Conservation (phyloP, 2,113 vertebrate species). For the Bagarius yarrelli region DNA sequence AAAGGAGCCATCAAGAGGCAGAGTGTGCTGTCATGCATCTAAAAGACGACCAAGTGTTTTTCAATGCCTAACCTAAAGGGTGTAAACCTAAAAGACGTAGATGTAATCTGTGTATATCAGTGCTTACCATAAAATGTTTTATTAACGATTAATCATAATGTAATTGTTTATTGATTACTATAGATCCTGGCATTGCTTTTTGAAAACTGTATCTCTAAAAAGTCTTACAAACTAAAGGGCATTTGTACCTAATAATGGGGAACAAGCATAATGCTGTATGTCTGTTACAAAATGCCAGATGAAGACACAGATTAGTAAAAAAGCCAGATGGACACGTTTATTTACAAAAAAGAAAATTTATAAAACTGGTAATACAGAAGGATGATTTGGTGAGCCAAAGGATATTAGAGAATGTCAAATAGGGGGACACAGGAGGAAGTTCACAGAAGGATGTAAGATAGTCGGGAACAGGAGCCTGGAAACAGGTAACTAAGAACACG, state of each 20-base stretch:
- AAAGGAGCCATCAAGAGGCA: not conserved
- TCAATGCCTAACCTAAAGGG: not conserved
- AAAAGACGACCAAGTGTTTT: slow-evolving; percentile 20
- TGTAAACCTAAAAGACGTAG: not conserved
- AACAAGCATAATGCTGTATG: not conserved
- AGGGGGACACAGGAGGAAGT: too few species aligned
- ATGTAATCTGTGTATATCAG: slow-evolving; percentile 2
- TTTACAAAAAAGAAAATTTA: too few species aligned
- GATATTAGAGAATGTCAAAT: too few species aligned
- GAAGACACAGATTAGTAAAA: too few species aligned
- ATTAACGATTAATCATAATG: not conserved
- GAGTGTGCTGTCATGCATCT: not conserved
- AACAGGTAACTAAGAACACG: too few species aligned
- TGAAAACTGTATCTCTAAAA: not conserved
- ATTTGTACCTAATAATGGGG: not conserved
- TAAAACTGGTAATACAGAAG: too few species aligned
- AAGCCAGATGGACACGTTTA: too few species aligned
- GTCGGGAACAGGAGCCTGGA: too few species aligned
- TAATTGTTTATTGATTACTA: not conserved
- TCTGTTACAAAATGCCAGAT: too few species aligned
- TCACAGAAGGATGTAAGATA: too few species aligned
- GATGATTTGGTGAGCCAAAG: too few species aligned
- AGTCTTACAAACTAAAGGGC: not conserved
- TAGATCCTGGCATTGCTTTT: not conserved
- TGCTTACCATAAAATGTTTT: not conserved